Conservation (phyloP, 1,140 invertebrate genomes). For the Centruroides vittatus region DNA sequence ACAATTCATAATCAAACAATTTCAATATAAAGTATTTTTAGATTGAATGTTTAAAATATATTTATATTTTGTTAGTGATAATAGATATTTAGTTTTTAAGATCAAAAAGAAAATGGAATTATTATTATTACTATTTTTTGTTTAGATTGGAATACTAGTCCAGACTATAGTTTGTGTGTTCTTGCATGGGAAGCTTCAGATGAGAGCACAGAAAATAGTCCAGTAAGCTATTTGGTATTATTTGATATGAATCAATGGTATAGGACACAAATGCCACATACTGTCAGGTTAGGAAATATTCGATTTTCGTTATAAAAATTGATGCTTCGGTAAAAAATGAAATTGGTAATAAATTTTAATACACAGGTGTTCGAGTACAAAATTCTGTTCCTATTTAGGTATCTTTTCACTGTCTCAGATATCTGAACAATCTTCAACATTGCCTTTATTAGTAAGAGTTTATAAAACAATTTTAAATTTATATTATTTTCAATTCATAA, state of each 20-base stretch:
- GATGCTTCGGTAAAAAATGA: too few species aligned
- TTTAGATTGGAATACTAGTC: conserved; percentile 4
- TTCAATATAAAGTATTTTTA: too few species aligned
- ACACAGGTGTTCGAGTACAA: background rate
- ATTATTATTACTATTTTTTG: background rate
- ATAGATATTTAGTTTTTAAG: too few species aligned
- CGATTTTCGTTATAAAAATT: too few species aligned
- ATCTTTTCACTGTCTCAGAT: background rate
- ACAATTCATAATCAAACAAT: too few species aligned
- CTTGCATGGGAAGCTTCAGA: conserved; percentile 38
- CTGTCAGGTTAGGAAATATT: conserved; percentile 20
- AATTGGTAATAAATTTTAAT: too few species aligned
- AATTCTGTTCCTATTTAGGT: background rate
- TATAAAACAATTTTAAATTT: too few species aligned
- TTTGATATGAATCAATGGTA: conserved; percentile 95
- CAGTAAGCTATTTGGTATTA: conserved; percentile 37
- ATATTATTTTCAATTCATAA: too few species aligned
- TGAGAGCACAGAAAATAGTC: conserved; percentile 21
- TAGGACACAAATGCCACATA: conserved; percentile 73
- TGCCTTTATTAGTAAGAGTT: too few species aligned
- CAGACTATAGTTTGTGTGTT: conserved; percentile 34
- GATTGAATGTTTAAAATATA: too few species aligned
- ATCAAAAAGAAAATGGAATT: too few species aligned
- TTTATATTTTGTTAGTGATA: too few species aligned
- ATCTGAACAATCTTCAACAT: background rate